phyloP scores from a whole-genome alignment of 2,797 vertebrate species.

The Novumbra hubbsi region DNA sequence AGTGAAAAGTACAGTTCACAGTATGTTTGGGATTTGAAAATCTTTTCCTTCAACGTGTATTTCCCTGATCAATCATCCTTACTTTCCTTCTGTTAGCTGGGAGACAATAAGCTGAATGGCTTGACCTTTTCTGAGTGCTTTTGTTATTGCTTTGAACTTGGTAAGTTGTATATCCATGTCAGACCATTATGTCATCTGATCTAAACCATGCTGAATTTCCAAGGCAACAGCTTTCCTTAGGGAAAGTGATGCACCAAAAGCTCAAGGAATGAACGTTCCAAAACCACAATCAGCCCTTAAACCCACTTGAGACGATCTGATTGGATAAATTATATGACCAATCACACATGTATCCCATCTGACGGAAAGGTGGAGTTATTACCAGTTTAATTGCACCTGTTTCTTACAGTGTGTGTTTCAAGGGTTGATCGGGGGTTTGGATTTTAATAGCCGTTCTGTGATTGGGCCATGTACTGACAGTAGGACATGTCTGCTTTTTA shows the following conservation, averaged over 20 bases:
- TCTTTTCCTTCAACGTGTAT: neutral
- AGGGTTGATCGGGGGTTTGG: too few relatives aligned
- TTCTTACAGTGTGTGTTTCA: too few relatives aligned
- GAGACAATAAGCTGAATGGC: constrained; percentile 1
- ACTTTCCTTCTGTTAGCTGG: neutral
- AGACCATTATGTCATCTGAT: neutral
- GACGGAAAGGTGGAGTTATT: too few relatives aligned
- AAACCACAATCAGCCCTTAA: too few relatives aligned
- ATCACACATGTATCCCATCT: too few relatives aligned
- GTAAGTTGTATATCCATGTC: neutral
- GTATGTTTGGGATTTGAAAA: neutral
- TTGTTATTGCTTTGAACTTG: neutral
- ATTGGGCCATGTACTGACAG: too few relatives aligned
- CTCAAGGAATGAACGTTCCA: neutral
- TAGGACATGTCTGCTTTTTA: neutral
- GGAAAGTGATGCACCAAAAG: neutral
- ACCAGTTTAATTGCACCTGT: too few relatives aligned
- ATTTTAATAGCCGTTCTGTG: too few relatives aligned
- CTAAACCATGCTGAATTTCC: neutral
- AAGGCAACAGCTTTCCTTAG: neutral
- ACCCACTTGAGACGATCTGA: too few relatives aligned
- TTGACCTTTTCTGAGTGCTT: neutral
- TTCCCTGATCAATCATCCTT: neutral
- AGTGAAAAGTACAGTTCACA: too few relatives aligned
- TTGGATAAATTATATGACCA: too few relatives aligned